Base-by-base conservation (phyloP, 2,797 vertebrate genomes). In the Pangasius mekongensis region DNA sequence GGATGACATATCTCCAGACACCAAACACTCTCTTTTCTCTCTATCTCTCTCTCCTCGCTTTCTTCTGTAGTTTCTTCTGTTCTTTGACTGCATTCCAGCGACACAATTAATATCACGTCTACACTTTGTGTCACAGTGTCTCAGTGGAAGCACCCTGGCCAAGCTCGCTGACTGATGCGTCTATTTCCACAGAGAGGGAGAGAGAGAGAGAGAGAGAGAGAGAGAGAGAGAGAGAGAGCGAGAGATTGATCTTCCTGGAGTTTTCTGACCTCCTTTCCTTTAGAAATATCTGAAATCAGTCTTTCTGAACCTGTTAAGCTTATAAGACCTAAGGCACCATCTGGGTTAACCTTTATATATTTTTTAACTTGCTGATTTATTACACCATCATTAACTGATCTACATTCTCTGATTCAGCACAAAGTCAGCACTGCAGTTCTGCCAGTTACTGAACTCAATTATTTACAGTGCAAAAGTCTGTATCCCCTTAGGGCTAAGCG, bases 71-170 rank as follows among this genome's bases (percentile, higher is more conserved):
- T 86, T 33, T 33, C 33, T 33, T 33, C 33, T 33, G 33, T 33
- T 83, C 18, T 88, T 67, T 86, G 73, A 85, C 82, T n/a, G 54
- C 22, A 60, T 73, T 86, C 67, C 66, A 86, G 8, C 69, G 39
- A 83, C 39, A 88, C 52, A 78, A 87, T 90, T 78, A 89, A 85
- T 49, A 60, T 76, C 76, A 82, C 62, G 71, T 82, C 58, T 85
- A 66, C 47, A 56, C 9, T 58, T 81, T 81, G 78, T 81, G 52
- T 36, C 16, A 36, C 56, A 36, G 52, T 22, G 54, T 81, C 9
- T 58, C 54, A 62, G 80, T 83, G 33, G 80, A 36, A 82, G 78
- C 33, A 27, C 56, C 33, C 11, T 20, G 33, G 33, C 54, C 33
- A 27, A 16, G 33, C 56, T 24, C 22, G 5, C 20, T 81, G 78